phyloP scores from a whole-genome alignment of 2,113 vertebrate genomes.

The Passer domesticus region DNA sequence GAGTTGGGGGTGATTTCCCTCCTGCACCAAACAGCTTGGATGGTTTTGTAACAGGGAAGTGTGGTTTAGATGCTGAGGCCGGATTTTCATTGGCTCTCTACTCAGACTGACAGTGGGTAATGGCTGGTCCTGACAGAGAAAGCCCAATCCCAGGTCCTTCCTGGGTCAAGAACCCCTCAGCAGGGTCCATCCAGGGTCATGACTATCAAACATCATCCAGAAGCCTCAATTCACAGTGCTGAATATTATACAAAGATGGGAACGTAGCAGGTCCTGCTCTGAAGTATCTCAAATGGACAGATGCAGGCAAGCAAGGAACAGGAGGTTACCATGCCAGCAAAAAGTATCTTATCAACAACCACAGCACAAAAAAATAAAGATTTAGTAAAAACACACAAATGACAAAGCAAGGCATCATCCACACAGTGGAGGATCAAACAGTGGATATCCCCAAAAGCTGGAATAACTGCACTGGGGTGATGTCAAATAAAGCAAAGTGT shows the following conservation, averaged over 20 bases:
- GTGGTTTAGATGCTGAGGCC: background rate
- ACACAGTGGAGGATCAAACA: background rate
- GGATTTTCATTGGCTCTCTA: background rate
- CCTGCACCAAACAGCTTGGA: background rate
- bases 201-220: background rate
- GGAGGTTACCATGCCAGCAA: background rate
- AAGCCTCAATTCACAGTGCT: background rate
- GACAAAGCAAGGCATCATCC: background rate
- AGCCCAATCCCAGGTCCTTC: background rate
- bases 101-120: background rate
- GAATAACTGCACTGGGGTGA: background rate
- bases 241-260: background rate
- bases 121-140: background rate
- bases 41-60: background rate
- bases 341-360: background rate
- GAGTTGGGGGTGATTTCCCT: background rate
- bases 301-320: background rate
- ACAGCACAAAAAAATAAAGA: background rate
- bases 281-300: background rate
- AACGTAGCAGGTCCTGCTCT: background rate
- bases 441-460: background rate
- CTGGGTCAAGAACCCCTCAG: background rate
- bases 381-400: background rate
- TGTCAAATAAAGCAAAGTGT: background rate
- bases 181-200: background rate